phyloP scores from a whole-genome alignment of 2,888 invertebrate species.

The Agriopis marginaria region DNA sequence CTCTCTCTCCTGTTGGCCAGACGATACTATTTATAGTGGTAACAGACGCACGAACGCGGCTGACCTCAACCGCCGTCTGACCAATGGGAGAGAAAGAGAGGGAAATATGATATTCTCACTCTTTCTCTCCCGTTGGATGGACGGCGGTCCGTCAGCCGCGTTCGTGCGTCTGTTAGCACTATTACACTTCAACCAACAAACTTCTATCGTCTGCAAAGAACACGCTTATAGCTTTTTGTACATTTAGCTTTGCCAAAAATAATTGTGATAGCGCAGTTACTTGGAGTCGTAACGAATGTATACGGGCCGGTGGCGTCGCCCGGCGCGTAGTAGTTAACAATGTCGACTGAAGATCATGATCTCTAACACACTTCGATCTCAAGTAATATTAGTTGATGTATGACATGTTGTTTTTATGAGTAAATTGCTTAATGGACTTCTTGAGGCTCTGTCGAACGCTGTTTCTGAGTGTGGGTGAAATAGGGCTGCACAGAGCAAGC shows the following conservation, averaged over 20 bases:
- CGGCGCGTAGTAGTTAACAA: slow-evolving; percentile 37
- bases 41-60: no score
- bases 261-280: slow-evolving; percentile 50
- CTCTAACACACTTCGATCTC: slow-evolving; percentile 79
- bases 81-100: no score
- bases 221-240: slow-evolving; percentile 45
- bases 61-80: no score
- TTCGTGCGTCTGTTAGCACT: no score
- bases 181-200: not conserved
- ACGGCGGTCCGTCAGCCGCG: no score
- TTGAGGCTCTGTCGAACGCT: not conserved
- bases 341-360: slow-evolving; percentile 78
- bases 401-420: slow-evolving; percentile 40
- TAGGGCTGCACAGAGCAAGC: not conserved
- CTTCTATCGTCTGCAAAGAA: not conserved
- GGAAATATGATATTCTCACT: no score
- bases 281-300: slow-evolving; percentile 21
- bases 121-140: no score
- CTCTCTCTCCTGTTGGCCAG: no score
- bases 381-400: slow-evolving; percentile 68
- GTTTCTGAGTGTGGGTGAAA: not conserved
- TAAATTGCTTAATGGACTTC: slow-evolving; percentile 18
- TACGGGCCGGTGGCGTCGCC: not conserved
- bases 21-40: no score
- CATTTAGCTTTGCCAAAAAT: slow-evolving; percentile 58